These are phyloP conservation scores for Trichonephila clavipes DNA, from an alignment of 1,140 invertebrate genomes.

Conservation along the genomic window DNA sequence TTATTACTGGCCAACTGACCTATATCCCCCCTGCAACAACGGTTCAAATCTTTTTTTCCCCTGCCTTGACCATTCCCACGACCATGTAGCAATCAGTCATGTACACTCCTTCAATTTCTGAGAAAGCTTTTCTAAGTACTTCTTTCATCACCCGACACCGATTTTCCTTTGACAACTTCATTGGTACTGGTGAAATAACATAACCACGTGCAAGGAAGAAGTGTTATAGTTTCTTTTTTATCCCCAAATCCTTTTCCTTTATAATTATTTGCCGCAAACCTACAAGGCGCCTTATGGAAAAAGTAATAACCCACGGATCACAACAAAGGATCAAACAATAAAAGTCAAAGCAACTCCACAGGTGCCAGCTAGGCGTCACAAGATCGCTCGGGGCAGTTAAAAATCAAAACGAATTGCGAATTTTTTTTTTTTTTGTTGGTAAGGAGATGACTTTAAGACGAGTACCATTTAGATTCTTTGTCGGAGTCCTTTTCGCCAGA, in stretches of 20 bases:
- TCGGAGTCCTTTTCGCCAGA: not conserved
- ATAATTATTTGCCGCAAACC: conserved; percentile 10
- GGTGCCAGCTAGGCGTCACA: not conserved
- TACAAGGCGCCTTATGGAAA: not conserved
- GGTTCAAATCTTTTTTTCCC: not conserved
- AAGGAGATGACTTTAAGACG: not conserved
- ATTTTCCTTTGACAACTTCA: not conserved
- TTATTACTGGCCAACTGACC: not conserved
- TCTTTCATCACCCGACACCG: not conserved
- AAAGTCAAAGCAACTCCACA: not conserved
- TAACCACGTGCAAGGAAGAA: not conserved
- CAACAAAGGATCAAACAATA: not conserved
- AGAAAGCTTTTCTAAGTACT: not conserved
- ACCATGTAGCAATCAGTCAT: not conserved
- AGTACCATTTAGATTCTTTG: not conserved
- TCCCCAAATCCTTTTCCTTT: not conserved
- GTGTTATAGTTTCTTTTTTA: not conserved
- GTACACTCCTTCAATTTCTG: not conserved
- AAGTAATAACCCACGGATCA: not conserved
- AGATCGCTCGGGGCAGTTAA: not conserved
- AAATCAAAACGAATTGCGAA: not conserved
- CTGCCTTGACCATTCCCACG: not conserved
- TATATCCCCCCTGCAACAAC: not conserved
- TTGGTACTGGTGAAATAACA: not conserved
- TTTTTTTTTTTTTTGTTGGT: not conserved